Conservation (phyloP, 2,888 invertebrate genomes). For the Synergus itoensis region DNA sequence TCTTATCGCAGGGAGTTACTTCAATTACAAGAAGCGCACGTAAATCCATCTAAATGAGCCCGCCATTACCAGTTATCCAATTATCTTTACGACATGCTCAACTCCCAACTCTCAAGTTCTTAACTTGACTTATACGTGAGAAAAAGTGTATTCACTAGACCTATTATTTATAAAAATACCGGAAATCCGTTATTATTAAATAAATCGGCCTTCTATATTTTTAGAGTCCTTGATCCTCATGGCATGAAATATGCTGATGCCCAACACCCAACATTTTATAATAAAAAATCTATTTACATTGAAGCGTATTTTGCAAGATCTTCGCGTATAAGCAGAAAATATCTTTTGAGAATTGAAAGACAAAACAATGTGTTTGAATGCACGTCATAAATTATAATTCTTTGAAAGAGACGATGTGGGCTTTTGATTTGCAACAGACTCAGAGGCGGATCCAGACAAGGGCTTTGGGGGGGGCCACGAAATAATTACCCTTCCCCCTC, state of each 20-base stretch:
- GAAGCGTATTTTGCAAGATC: no score
- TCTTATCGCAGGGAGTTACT: conserved; percentile 31
- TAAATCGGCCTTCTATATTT: no score
- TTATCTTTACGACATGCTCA: conserved; percentile 32
- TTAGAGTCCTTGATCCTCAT: no score
- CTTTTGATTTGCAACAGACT: conserved; percentile 33
- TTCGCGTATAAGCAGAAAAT: no score
- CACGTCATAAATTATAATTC: neutral
- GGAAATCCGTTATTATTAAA: neutral
- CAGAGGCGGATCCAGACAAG: no score
- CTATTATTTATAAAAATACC: neutral
- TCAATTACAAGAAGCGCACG: conserved; percentile 23
- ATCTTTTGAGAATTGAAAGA: no score
- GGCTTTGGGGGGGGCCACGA: no score
- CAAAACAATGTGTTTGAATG: neutral
- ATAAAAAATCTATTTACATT: no score
- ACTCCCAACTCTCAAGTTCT: neutral
- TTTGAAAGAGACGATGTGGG: conserved; percentile 14
- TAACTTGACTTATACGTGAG: conserved; percentile 9
- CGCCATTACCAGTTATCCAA: conserved; percentile 36
- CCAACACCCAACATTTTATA: no score
- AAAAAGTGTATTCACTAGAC: neutral
- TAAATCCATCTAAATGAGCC: conserved; percentile 25
- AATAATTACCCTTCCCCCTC: no score
- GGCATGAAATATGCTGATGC: no score